These are phyloP conservation scores for Brachyalestes nurse DNA, from an alignment of 2,797 vertebrate species.

Conservation along the genomic window DNA sequence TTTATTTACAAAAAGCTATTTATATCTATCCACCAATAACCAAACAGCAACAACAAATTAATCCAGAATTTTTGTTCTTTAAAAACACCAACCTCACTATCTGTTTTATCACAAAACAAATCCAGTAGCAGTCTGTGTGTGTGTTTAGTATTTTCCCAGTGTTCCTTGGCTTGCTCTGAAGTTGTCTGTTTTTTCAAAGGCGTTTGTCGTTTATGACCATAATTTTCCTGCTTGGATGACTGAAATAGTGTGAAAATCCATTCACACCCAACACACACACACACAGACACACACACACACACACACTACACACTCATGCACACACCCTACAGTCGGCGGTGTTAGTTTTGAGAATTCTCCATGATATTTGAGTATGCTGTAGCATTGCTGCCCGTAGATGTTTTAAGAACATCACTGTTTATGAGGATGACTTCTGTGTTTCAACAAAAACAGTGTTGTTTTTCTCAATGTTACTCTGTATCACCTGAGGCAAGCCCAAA, in stretches of 20 bases:
- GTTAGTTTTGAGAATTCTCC: constrained; percentile 76
- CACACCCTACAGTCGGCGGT: constrained; percentile 30
- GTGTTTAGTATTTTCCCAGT: constrained; percentile 52
- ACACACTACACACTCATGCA: constrained; percentile 28
- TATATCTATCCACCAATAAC: not conserved
- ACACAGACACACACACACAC: constrained; percentile 33
- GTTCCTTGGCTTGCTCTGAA: constrained; percentile 69
- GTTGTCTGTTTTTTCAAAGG: constrained; percentile 74
- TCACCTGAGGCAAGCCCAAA: constrained; percentile 74
- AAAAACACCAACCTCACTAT: too few species aligned
- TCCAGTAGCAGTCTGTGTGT: constrained; percentile 48
- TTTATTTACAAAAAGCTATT: not conserved
- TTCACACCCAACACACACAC: constrained; percentile 77
- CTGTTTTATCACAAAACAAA: too few species aligned
- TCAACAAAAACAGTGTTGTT: constrained; percentile 80
- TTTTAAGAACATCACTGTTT: constrained; percentile 76
- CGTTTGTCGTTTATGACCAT: constrained; percentile 81
- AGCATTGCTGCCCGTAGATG: constrained; percentile 62
- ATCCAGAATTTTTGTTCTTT: too few species aligned
- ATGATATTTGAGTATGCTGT: constrained; percentile 65
- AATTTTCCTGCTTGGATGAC: constrained; percentile 83
- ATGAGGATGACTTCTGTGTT: constrained; percentile 80
- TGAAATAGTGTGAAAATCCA: constrained; percentile 80
- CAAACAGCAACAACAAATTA: too few species aligned
- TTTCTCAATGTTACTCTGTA: constrained; percentile 73